Evolutionary conservation across 2,888 invertebrate genomes (phyloP).

Genomic region (Sesia apiformis): DNA sequence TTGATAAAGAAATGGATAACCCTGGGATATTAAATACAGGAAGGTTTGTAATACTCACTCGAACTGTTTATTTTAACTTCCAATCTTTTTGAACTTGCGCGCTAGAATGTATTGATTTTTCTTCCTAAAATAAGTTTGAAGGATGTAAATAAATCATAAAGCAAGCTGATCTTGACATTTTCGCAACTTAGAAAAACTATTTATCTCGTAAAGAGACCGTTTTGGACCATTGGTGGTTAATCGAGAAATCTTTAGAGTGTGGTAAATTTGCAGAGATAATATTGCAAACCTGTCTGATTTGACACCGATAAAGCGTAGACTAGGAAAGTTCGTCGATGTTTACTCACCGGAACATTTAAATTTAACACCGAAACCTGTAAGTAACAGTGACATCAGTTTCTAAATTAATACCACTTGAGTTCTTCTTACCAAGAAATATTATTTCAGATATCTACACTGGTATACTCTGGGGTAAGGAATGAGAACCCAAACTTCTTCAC

Average conservation of each 20-base stretch:
- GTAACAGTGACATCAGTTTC: conserved; percentile 14
- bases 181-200: not conserved
- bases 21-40: not conserved
- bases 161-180: conserved; percentile 23
- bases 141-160: conserved; percentile 72
- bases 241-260: not conserved
- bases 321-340: conserved; percentile 58
- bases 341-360: conserved; percentile 69
- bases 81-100: conserved; percentile 59
- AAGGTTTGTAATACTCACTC: not conserved
- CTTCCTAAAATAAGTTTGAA: conserved; percentile 59
- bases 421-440: conserved; percentile 8
- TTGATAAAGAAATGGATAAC: not conserved
- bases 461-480: conserved; percentile 33
- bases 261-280: conserved; percentile 24
- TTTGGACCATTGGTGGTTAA: not conserved
- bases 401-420: not conserved
- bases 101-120: conserved; percentile 70
- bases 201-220: not conserved
- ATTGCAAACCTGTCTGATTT: conserved; percentile 30
- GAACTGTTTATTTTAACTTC: not conserved
- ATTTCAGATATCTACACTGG: conserved; percentile 31
- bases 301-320: conserved; percentile 52
- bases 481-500: conserved; percentile 39
- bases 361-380: conserved; percentile 58